Conservation (phyloP, 1,140 invertebrate genomes). For the Drosophila fuyamai region DNA sequence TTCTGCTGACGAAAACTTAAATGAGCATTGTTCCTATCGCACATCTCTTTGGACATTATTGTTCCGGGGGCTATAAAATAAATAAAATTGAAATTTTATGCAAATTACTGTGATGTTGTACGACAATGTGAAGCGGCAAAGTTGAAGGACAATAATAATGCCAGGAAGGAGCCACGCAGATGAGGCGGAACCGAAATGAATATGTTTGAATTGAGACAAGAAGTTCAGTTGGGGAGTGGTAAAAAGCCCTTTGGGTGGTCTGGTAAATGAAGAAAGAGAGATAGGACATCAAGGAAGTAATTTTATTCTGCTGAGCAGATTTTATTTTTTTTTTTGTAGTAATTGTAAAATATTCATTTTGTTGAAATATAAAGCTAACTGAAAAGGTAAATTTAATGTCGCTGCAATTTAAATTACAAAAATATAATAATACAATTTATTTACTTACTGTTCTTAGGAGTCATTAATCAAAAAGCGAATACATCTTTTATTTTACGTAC, state of each 20-base stretch:
- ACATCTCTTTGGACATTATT: constrained; percentile 42
- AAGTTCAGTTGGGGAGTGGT: constrained; percentile 37
- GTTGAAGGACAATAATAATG: constrained; percentile 47
- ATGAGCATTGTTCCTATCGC: constrained; percentile 36
- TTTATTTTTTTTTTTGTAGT: too few species aligned
- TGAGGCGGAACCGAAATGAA: constrained; percentile 29
- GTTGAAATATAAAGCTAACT: too few species aligned
- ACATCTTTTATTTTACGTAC: not conserved
- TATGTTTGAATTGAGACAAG: constrained; percentile 56
- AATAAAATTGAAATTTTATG: constrained; percentile 82
- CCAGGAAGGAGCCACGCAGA: constrained; percentile 4
- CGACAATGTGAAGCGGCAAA: constrained; percentile 34
- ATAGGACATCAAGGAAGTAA: constrained; percentile 19
- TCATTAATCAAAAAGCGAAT: too few species aligned
- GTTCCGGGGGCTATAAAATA: constrained; percentile 71
- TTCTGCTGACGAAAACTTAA: constrained; percentile 41
- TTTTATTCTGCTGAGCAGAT: constrained; percentile 33
- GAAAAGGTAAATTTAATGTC: too few species aligned
- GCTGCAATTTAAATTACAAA: too few species aligned
- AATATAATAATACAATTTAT: too few species aligned
- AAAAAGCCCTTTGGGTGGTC: constrained; percentile 21
- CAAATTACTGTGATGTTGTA: constrained; percentile 54
- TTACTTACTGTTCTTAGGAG: too few species aligned
- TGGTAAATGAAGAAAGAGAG: constrained; percentile 22
- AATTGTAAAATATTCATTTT: too few species aligned